phyloP scores from a whole-genome alignment of 30 jellyfish, hydroid and myxozoan species.

The Pelagia noctiluca region DNA sequence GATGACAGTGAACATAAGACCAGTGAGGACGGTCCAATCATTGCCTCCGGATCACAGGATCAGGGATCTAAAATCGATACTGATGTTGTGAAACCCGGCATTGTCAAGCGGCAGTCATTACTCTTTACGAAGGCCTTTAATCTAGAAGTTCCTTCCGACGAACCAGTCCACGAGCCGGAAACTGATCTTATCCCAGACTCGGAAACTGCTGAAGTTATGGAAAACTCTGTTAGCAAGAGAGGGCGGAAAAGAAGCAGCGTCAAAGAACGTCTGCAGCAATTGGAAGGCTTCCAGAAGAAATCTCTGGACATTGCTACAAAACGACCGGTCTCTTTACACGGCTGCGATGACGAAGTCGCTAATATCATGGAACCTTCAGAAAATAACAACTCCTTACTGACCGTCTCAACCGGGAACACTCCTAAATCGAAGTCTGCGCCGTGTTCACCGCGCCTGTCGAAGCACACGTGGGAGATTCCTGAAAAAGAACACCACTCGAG shows the following conservation, averaged over 20 bases:
- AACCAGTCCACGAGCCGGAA: background rate
- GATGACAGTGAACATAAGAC: background rate
- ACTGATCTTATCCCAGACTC: background rate
- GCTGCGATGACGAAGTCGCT: background rate
- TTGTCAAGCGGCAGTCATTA: slow-evolving; percentile 48
- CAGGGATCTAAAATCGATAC: background rate
- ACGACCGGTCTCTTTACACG: slow-evolving; percentile 8
- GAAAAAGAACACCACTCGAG: slow-evolving; percentile 20
- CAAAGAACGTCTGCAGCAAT: slow-evolving; percentile 31
- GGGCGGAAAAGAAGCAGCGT: slow-evolving; percentile 48
- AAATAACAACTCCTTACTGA: too few species aligned
- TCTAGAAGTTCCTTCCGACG: background rate
- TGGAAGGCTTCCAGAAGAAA: slow-evolving; percentile 30
- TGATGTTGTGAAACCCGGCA: slow-evolving; percentile 51
- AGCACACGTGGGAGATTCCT: background rate
- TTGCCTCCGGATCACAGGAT: background rate
- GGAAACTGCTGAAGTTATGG: background rate
- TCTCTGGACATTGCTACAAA: background rate
- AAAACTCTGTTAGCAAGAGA: background rate
- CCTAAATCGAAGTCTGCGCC: slow-evolving; percentile 12
- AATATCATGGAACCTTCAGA: background rate
- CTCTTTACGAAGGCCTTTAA: slow-evolving; percentile 19
- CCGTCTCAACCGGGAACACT: too few species aligned
- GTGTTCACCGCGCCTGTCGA: background rate
- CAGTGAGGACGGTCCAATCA: background rate